A percentile compares a stretch with the other conserved stretches of the same genome.
These are phyloP conservation scores for Kradibia gibbosae DNA, from an alignment of 1,140 invertebrate species.

Conservation along the genomic window DNA sequence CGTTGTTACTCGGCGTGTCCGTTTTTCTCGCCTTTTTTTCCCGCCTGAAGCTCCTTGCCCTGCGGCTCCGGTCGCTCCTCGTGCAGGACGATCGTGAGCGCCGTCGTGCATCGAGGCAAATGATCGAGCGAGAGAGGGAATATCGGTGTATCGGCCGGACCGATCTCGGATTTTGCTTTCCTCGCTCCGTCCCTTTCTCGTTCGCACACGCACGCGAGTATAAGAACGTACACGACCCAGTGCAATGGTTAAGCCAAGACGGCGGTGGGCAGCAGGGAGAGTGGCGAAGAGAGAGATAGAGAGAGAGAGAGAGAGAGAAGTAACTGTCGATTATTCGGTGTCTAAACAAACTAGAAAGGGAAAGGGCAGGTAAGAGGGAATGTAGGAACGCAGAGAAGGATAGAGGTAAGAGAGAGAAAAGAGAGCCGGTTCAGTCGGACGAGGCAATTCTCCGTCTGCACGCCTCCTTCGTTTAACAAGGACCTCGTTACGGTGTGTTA, in stretches of 20 bases:
- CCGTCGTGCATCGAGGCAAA: slow-evolving; percentile 10
- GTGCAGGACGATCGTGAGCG: background rate
- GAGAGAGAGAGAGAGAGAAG: slow-evolving; percentile 46
- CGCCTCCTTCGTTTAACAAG: slow-evolving; percentile 67
- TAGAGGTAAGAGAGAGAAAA: slow-evolving; percentile 9
- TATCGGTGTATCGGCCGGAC: slow-evolving; percentile 54
- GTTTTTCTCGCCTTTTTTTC: background rate
- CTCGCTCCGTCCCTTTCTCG: slow-evolving; percentile 19
- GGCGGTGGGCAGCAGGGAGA: background rate
- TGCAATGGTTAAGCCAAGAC: background rate
- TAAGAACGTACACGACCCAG: no score
- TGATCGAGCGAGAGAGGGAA: slow-evolving; percentile 17
- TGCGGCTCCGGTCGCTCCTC: slow-evolving; percentile 26
- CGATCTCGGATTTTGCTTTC: slow-evolving; percentile 34
- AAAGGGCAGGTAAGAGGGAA: slow-evolving; percentile 5
- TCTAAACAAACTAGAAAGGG: slow-evolving; percentile 70
- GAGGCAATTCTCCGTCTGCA: slow-evolving; percentile 47
- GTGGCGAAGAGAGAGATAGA: background rate
- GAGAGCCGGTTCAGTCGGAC: slow-evolving; percentile 23
- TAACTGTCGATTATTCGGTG: slow-evolving; percentile 71
- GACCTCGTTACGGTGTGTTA: slow-evolving; percentile 72
- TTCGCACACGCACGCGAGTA: no score
- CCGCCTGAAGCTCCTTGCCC: slow-evolving; percentile 14
- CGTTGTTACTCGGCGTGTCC: background rate
- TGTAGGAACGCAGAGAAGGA: slow-evolving; percentile 28